These are phyloP conservation scores for Halcyon smyrnensis DNA, from an alignment of 2,797 vertebrate species.

Conservation along the genomic window DNA sequence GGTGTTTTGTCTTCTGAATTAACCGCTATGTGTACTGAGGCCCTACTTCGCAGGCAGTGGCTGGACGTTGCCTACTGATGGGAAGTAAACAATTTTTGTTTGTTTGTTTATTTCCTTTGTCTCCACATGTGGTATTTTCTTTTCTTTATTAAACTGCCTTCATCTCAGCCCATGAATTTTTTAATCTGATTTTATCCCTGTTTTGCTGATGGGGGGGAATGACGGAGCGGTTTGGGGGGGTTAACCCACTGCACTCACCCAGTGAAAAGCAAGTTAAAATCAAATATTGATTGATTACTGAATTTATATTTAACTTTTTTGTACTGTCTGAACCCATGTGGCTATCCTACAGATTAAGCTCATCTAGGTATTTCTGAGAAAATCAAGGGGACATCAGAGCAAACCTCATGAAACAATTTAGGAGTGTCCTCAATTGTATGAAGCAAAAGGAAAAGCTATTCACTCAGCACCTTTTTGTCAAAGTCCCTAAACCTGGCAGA, in stretches of 20 bases:
- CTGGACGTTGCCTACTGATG: too few species aligned
- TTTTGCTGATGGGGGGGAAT: background rate
- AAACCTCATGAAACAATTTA: background rate
- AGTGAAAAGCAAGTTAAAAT: background rate
- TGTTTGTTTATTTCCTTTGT: too few species aligned
- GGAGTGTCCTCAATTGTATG: background rate
- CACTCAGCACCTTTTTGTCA: background rate
- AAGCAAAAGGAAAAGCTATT: background rate
- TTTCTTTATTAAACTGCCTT: too few species aligned
- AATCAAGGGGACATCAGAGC: background rate
- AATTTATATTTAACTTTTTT: background rate
- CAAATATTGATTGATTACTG: background rate
- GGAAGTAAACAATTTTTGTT: too few species aligned
- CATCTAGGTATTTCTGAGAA: background rate
- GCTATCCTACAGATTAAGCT: background rate
- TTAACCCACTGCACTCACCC: background rate
- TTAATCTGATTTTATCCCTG: background rate
- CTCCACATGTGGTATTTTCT: too few species aligned
- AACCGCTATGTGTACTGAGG: too few species aligned
- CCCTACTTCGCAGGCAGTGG: too few species aligned
- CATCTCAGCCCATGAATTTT: too few species aligned
- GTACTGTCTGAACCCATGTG: background rate
- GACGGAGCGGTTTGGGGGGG: too few species aligned
- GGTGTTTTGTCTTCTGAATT: too few species aligned
- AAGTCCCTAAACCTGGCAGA: background rate